Base-by-base conservation (phyloP, 2,113 vertebrate genomes). In the Seriola dumerili region DNA sequence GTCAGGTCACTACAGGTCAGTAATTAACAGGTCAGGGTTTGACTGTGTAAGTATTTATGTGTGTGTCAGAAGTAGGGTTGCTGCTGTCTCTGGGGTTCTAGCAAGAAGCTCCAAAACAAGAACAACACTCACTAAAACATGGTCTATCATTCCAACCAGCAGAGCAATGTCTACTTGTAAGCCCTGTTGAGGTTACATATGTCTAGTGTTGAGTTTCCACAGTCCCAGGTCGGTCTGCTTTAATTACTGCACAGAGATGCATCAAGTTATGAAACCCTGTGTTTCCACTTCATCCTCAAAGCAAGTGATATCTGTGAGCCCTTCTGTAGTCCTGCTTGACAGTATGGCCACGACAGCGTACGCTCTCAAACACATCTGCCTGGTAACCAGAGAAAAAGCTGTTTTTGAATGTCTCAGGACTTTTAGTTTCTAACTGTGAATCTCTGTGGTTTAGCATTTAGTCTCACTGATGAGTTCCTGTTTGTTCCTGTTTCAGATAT, bases 41-140 rank as follows among this genome's bases (percentile, higher is more conserved):
- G 34, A 36, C 6, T 66, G 68, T 61, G 40, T n/a, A 17, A 67
- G 34, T 25, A 46, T 59, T 69, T 36, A 54, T 65, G 75, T 34
- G 48, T 38, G 55, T 5, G 40, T 63, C 71, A 62, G 61, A 83
- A 66, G 62, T n/a, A 13, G 36, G 62, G 69, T 75, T 81, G 78
- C 72, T 84, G 75, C 36, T 58, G 64, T 80, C 76, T 84, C 78
- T 48, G 14, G 76, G 69, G 83, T 72, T 70, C 23, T 23, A 19
- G 55, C 10, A 58, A 74, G 55, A 38, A 62, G 50, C 73, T 72
- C 44, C 62, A 78, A 78, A 72, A 84, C 72, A 87, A 76, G 57
- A 72, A 58, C 19, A 77, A 50, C 62, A 61, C 25, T 72, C 69
- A 36, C n/a, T n/a, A 42, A 74, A 40, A 69, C n/a, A 19, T 7